phyloP scores from a whole-genome alignment of 2,797 vertebrate genomes.

The Coccyzus lansbergi region DNA sequence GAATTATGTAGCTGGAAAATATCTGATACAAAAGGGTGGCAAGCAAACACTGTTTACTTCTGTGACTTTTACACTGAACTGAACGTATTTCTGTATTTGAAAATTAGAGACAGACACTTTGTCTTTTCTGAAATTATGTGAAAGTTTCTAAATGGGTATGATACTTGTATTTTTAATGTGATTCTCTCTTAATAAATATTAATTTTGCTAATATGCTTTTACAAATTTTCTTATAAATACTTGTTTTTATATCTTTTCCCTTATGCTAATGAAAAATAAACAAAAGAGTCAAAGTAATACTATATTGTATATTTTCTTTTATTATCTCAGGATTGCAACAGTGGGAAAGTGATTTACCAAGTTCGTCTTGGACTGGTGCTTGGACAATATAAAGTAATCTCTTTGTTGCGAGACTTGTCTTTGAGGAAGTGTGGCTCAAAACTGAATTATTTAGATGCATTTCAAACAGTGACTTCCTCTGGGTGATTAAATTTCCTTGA shows the following conservation, averaged over 20 bases:
- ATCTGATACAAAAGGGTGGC: neutral
- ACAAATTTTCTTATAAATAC: neutral
- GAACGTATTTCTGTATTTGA: neutral
- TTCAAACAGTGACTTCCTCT: neutral
- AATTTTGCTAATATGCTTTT: neutral
- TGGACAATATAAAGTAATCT: neutral
- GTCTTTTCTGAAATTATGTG: neutral
- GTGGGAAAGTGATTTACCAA: neutral
- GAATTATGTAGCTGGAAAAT: neutral
- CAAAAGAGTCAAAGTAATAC: neutral
- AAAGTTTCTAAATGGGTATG: neutral
- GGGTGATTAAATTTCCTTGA: neutral
- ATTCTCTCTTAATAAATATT: neutral
- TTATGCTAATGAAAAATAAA: neutral
- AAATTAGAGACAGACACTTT: neutral
- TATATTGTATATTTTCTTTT: neutral
- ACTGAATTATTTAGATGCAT: neutral
- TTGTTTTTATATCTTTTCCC: neutral
- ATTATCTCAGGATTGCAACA: neutral
- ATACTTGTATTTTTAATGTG: neutral
- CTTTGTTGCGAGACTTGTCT: neutral
- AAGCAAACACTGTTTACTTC: neutral
- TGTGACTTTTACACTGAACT: neutral
- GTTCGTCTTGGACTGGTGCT: neutral
- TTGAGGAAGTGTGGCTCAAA: neutral